phyloP scores from a whole-genome alignment of 2,888 invertebrate species.

The Seira ritae region DNA sequence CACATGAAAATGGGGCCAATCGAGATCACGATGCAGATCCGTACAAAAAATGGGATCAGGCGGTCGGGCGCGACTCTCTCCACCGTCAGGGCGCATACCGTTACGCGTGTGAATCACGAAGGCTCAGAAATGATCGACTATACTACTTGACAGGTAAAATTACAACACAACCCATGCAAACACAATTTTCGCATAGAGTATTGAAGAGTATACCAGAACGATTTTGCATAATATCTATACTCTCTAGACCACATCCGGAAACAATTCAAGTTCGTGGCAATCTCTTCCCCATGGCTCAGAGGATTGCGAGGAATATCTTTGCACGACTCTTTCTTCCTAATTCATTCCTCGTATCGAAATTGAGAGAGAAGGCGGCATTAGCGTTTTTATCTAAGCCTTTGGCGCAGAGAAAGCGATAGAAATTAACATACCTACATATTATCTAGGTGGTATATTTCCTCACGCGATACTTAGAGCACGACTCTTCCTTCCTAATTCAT shows the following conservation, averaged over 20 bases:
- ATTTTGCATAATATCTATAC: not conserved
- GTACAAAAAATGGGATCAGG: conserved; percentile 68
- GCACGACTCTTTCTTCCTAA: conserved; percentile 69
- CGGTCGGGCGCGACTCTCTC: conserved; percentile 69
- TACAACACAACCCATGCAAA: no score
- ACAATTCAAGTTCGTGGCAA: conserved; percentile 69
- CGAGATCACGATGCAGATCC: conserved; percentile 71
- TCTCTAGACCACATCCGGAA: conserved; percentile 72
- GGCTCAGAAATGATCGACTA: conserved; percentile 73
- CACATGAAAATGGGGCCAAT: conserved; percentile 71
- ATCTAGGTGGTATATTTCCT: not conserved
- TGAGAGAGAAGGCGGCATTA: conserved; percentile 67
- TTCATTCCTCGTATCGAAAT: conserved; percentile 66
- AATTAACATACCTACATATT: not conserved
- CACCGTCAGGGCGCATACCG: conserved; percentile 67
- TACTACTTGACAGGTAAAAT: conserved; percentile 69
- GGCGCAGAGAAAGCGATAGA: conserved; percentile 21
- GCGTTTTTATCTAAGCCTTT: conserved; percentile 69
- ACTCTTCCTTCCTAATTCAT: not conserved
- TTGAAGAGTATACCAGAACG: not conserved
- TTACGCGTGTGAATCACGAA: conserved; percentile 71
- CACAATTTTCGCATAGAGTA: no score
- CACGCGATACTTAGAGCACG: not conserved
- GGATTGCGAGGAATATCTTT: conserved; percentile 71
- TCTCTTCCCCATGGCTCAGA: conserved; percentile 70